Base-by-base conservation (phyloP, 1,140 invertebrate species). In the Papilio xuthus region DNA sequence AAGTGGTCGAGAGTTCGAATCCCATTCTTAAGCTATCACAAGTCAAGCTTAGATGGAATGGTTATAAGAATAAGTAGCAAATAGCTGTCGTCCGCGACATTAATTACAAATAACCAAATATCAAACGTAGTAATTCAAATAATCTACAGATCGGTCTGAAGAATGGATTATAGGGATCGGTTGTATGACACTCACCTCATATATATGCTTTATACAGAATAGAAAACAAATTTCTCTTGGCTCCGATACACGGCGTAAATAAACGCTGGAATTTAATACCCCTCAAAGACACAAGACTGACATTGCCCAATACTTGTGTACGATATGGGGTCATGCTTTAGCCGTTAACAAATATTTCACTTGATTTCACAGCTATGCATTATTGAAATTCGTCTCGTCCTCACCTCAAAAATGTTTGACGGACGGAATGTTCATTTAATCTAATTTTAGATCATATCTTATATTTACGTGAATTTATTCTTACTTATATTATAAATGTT, bases 191-290 rank as follows among this genome's bases (percentile, higher is more conserved):
- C 2, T 32, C 6, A 32, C 32, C 6, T 1, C 32, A 37, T 37
- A 37, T 15, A 47, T 13, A 18, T 0, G 15, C 2, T 28, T 10
- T 63, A 1, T 63, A 28, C 26, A 63, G 1, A 2, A 28, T 63
- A 63, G 23, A 28, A 26, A 28, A 63, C 3, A 28, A 63, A 28
- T 63, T 63, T 63, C 23, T 63, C 53, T 3, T 23, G 23, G 4
- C 60, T 63, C 23, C 60, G 60, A 28, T 28, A 15, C 10, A 63
- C 60, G 60, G 23, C 13, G 23, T 12, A 63, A 63, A 63, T 60
- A 60, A 23, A 60, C 28, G 60, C 12, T 63, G 60, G 60, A 63
- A 63, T 63, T 63, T 63, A 63, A 63, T 63, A 63, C 60, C 23
- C 60, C 12, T 28, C 60, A 63, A 63, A 63, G 60, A 63, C 60